Evolutionary conservation across 2,888 invertebrate genomes (phyloP).

Genomic region (Ormyrus nitidulus): DNA sequence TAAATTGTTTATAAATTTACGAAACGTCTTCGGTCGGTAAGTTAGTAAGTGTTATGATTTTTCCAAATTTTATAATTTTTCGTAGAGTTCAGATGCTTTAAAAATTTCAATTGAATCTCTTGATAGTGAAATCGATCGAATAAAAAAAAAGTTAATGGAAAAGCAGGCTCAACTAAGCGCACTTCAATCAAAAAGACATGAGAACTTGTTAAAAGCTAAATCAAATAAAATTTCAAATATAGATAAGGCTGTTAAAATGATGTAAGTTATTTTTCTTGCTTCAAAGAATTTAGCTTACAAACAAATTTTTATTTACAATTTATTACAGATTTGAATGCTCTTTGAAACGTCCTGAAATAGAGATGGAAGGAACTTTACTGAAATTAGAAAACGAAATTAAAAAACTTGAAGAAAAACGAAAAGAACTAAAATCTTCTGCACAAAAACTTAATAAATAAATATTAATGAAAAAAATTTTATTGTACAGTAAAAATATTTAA

Average conservation of each 20-base stretch:
- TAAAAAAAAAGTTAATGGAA: background rate
- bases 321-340: slow-evolving; percentile 43
- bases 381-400: slow-evolving; percentile 35
- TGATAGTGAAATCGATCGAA: background rate
- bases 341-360: slow-evolving; percentile 47
- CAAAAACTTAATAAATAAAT: slow-evolving; percentile 17
- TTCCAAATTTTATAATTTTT: slow-evolving; percentile 11
- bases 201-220: slow-evolving; percentile 30
- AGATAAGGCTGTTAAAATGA: slow-evolving; percentile 21
- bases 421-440: slow-evolving; percentile 14
- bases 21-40: too few relatives aligned
- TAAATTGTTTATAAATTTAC: too few relatives aligned
- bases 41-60: too few relatives aligned
- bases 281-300: background rate
- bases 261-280: slow-evolving; percentile 38
- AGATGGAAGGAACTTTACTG: slow-evolving; percentile 13
- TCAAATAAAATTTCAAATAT: slow-evolving; percentile 2
- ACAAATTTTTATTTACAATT: background rate
- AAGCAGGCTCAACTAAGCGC: background rate
- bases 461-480: background rate
- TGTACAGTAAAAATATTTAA: background rate
- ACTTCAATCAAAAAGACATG: slow-evolving; percentile 2
- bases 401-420: slow-evolving; percentile 25
- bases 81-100: slow-evolving; percentile 28
- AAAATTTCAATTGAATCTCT: slow-evolving; percentile 23